Base-by-base conservation (phyloP, 2,797 vertebrate species). In the Pseudocheirus occidentalis region DNA sequence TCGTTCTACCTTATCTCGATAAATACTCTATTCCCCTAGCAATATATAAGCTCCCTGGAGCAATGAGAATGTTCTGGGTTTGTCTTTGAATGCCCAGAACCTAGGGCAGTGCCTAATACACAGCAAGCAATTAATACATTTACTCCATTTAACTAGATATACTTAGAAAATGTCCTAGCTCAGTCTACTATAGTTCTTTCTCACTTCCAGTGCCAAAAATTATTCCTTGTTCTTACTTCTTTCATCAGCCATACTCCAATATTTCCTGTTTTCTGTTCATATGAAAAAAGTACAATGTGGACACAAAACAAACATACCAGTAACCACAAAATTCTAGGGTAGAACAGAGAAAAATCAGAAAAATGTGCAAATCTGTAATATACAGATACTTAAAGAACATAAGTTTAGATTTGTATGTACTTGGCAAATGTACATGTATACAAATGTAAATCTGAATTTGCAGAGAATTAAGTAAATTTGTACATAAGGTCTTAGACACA, bases 391-490 rank as follows among this genome's bases (percentile, higher is more conserved):
- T 87, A 96, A 93, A 92, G 1, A 16, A 59, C 62, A 4, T 58
- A 29, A 92, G 55, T 52, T 58, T 90, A 87, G 46, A 94, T 55
- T 81, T 91, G 27, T 40, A 14, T 58, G 54, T 91, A 94, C 29
- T 24, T 16, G 40, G 73, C 31, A 95, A 94, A 92, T 73, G 57
- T 52, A 95, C 55, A 50, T 90, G 92, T 94, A 81, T 57, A 3
- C 96, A 95, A 94, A 28, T 50, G 46, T 53, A 29, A 96, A 92
- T 91, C 34, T 96, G 29, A 93, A n/a, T 87, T 94, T 95, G 93
- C 59, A 9, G 62, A 50, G 50, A 0, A 93, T 52, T 46, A 4
- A 16, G 11, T 40, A n/a, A 91, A 14, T 46, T 96, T 34, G 54
- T 50, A 94, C 94, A 54, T 34, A 95, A 18, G n/a, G 28, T 93